Evolutionary conservation across 2,113 vertebrate species (phyloP).

Genomic region (Mormoops blainvillei): DNA sequence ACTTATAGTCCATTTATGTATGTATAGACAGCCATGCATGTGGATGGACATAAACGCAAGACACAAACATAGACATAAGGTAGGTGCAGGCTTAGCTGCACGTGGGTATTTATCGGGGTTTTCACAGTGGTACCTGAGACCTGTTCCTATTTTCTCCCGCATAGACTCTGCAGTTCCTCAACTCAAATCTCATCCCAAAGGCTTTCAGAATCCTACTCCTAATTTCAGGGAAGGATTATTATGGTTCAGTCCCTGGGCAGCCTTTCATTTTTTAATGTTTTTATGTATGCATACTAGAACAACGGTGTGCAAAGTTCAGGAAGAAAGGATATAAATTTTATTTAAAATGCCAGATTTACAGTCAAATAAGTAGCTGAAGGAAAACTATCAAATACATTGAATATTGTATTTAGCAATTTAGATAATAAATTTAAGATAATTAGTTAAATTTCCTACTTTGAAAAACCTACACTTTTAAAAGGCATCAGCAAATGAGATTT

Average conservation of each 20-base stretch:
- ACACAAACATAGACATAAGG: not conserved
- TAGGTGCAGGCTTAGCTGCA: not conserved
- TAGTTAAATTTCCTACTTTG: not conserved
- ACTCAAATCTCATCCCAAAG: not conserved
- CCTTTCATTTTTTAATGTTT: not conserved
- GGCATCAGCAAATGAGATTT: not conserved
- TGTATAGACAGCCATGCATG: not conserved
- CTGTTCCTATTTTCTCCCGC: not conserved
- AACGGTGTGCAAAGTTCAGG: not conserved
- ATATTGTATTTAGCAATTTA: not conserved
- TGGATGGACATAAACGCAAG: not conserved
- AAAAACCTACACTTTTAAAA: not conserved
- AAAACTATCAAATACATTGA: not conserved
- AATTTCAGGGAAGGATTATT: not conserved
- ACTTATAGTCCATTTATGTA: not conserved
- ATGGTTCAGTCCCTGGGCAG: not conserved
- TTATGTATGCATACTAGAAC: not conserved
- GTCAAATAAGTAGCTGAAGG: not conserved
- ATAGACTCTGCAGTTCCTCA: not conserved
- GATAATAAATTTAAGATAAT: not conserved
- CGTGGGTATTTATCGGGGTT: not conserved
- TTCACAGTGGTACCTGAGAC: not conserved
- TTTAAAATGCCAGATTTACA: not conserved
- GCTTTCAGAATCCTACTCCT: not conserved
- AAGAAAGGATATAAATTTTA: constrained; percentile 7